Evolutionary conservation across 2,888 invertebrate species (phyloP), one percentile per base, ranked within the genome.

Genomic region (Urechis unicinctus): DNA sequence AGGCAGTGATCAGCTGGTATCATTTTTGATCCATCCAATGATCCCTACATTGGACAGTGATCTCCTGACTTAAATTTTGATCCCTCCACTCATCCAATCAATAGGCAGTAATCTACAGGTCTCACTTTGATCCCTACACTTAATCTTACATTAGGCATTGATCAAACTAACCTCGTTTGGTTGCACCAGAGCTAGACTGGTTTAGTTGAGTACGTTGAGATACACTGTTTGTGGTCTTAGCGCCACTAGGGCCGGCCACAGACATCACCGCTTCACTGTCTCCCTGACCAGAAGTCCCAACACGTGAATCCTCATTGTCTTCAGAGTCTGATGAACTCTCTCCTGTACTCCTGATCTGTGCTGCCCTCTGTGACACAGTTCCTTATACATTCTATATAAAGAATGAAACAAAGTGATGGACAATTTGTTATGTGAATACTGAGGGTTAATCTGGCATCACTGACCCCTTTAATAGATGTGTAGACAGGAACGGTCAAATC

Each of bases 401-500:
- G 36, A 36, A 17, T 13, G 36, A 36, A 36, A 36, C 9, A 36
- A 17, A 36, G 36, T 36, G 36, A 36, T 36, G 17, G 17, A 9
- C 9, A 17, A 36, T 9, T 9, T 36, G 9, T 13, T 36, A 36
- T n/a, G n/a, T n/a, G n/a, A n/a, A n/a, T n/a, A n/a, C n/a, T n/a
- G n/a, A n/a, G n/a, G n/a, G n/a, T n/a, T n/a, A n/a, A n/a, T n/a
- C 13, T 29, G 6, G 21, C 5, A 9, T 17, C 22, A 31, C 82
- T 79, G 67, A 88, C 88, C 81, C 91, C 95, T 83, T 94, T 94
- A 43, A 95, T 91, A 50, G 93, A 93, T 52, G 95, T 93, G 79
- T 93, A 95, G 28, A 95, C 94, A 53, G 94, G 95, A 67, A 94
- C 78, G 61, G 73, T 75, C 61, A 79, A 72, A 59, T 80, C 73